Base-by-base conservation (phyloP, 2,113 vertebrate species). In the Rhynchomys soricoides region DNA sequence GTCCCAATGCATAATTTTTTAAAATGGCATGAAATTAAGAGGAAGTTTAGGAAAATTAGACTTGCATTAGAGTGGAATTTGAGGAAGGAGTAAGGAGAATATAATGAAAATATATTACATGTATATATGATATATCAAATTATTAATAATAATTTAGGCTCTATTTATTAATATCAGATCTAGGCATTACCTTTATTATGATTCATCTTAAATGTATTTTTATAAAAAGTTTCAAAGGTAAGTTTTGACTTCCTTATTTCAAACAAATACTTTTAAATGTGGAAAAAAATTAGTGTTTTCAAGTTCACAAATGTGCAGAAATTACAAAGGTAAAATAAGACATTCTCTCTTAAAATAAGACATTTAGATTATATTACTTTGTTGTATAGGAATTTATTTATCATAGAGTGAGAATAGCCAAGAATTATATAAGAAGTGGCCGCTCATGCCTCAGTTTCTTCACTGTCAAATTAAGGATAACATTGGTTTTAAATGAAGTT, bases 361-460 rank as follows among this genome's bases (percentile, higher is more conserved):
- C 40, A 95, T 62, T 43, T 9, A 83, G 24, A 43, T 1, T 16
- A 89, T 66, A 34, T 52, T 17, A n/a, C 73, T 43, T 89, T 73
- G 0, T 66, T 55, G 37, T 71, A 6, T 15, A 82, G 37, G 29
- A 83, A 96, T 91, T 83, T 15, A 22, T 57, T 37, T 45, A 93
- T 12, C n/a, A 43, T 22, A 71, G 22, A 71, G 0, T 59, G 7
- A 89, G 43, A 86, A 59, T 73, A 90, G n/a, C 24, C 57, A 2
- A 0, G 19, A 97, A 86, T 96, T 94, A 97, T 74, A 82, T 31
- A 94, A 52, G 95, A 82, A 7, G 97, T 95, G 15, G 15, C 26
- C 97, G 70, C 68, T 96, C 90, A 93, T 92, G 93, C 96, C 95
- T 98, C 98, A 95, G 95, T 97, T 97, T 95, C 96, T 97, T 43